phyloP scores from a whole-genome alignment of 2,888 invertebrate species.

The Phorcus lineatus region DNA sequence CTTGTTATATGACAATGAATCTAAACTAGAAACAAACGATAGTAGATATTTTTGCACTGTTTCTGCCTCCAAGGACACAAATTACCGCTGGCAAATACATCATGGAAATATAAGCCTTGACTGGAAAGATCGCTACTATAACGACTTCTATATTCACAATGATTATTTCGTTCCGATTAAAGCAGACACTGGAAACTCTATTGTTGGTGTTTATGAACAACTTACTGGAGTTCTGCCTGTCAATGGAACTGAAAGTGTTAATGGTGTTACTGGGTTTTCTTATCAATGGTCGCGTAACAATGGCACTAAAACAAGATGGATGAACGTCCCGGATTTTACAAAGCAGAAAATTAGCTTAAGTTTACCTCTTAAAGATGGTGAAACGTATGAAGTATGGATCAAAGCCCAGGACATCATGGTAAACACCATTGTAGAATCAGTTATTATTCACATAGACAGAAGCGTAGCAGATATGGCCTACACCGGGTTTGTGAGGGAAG shows the following conservation, averaged over 20 bases:
- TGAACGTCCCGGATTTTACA: conserved; percentile 37
- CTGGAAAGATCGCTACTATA: conserved; percentile 44
- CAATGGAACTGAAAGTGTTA: conserved; percentile 44
- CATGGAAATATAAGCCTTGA: conserved; percentile 36
- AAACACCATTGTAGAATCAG: conserved; percentile 36
- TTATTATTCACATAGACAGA: conserved; percentile 44
- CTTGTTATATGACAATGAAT: conserved; percentile 21
- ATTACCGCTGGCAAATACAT: conserved; percentile 45
- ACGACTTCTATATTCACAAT: conserved; percentile 32
- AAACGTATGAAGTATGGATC: conserved; percentile 41
- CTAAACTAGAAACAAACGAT: conserved; percentile 16
- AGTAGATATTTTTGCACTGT: conserved; percentile 24
- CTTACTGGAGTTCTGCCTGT: conserved; percentile 40
- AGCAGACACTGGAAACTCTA: conserved; percentile 35
- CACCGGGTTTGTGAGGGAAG: conserved; percentile 44
- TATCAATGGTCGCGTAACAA: conserved; percentile 34
- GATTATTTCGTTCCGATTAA: conserved; percentile 33
- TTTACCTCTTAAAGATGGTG: conserved; percentile 40
- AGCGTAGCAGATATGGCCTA: conserved; percentile 44
- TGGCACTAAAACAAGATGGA: background rate
- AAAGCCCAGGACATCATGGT: conserved; percentile 44
- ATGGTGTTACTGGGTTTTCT: conserved; percentile 41
- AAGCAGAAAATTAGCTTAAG: conserved; percentile 38
- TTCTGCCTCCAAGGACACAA: conserved; percentile 34
- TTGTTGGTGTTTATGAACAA: conserved; percentile 48